These are phyloP conservation scores for Sarotherodon lohbergeri DNA, from an alignment of 2,113 vertebrate species.

Conservation along the genomic window DNA sequence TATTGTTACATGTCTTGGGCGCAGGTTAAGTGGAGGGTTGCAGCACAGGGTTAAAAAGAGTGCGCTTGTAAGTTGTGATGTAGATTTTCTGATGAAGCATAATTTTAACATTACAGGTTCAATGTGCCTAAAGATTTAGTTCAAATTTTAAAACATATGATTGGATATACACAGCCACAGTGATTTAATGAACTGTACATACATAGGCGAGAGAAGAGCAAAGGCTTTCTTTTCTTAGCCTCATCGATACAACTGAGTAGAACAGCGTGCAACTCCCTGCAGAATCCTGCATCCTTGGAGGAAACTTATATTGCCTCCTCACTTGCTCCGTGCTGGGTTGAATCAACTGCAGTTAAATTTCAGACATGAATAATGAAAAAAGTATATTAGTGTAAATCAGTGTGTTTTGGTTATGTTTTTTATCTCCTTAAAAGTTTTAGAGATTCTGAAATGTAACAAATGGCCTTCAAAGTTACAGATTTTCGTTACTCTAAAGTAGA, in stretches of 20 bases:
- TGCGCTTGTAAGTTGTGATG: accelerated
- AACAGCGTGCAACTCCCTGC: neutral
- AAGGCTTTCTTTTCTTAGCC: neutral
- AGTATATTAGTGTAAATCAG: neutral
- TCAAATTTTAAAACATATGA: neutral
- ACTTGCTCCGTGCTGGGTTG: neutral
- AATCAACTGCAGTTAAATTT: neutral
- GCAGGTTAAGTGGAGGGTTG: neutral
- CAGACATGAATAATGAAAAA: neutral
- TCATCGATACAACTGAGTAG: neutral
- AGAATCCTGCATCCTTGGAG: neutral
- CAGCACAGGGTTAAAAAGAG: neutral
- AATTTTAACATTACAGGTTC: neutral
- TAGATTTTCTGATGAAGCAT: neutral
- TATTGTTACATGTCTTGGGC: neutral
- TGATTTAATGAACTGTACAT: neutral
- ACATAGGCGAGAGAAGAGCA: neutral
- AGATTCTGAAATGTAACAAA: neutral
- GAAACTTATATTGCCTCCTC: neutral
- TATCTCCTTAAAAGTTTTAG: neutral
- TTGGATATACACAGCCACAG: neutral
- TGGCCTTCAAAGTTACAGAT: neutral
- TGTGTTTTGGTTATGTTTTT: neutral
- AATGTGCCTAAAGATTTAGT: neutral
- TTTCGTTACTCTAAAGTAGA: neutral